Evolutionary conservation across 2,797 vertebrate genomes (phyloP).

Genomic region (Amazona ochrocephala): DNA sequence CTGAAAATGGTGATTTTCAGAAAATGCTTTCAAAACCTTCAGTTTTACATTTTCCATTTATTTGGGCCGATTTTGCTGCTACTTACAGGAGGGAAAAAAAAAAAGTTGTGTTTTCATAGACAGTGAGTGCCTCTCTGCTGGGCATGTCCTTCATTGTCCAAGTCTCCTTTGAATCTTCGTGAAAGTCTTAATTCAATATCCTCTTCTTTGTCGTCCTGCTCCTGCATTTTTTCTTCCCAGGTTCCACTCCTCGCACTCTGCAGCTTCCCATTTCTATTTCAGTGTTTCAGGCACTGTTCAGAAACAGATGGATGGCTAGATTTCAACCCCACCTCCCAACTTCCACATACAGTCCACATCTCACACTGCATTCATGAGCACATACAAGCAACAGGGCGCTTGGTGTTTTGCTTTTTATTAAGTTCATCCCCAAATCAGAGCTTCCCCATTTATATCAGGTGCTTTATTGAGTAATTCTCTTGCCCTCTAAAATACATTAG

Average conservation of each 20-base stretch:
- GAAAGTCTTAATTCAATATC: constrained; percentile 62
- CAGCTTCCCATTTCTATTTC: constrained; percentile 70
- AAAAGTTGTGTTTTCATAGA: neutral
- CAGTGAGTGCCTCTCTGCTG: neutral
- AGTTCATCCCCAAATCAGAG: constrained; percentile 48
- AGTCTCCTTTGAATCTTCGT: constrained; percentile 57
- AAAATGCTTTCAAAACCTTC: neutral
- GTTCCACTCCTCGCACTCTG: constrained; percentile 62
- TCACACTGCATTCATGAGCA: neutral
- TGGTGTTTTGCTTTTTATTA: constrained; percentile 22
- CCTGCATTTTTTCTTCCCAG: constrained; percentile 53
- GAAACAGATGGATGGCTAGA: constrained; percentile 71
- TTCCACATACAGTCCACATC: constrained; percentile 22
- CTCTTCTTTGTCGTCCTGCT: constrained; percentile 53
- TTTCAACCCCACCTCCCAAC: constrained; percentile 56
- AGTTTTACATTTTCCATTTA: neutral
- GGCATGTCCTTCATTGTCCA: constrained; percentile 18
- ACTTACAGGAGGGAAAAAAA: neutral
- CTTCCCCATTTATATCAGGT: neutral
- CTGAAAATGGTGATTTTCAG: constrained; percentile 8
- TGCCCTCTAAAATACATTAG: neutral
- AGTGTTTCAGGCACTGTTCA: constrained; percentile 65
- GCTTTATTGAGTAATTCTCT: neutral
- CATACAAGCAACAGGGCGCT: neutral
- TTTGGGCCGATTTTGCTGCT: neutral